Base-by-base conservation (phyloP, 2,113 vertebrate species). In the Sinocyclocheilus rhinocerous region DNA sequence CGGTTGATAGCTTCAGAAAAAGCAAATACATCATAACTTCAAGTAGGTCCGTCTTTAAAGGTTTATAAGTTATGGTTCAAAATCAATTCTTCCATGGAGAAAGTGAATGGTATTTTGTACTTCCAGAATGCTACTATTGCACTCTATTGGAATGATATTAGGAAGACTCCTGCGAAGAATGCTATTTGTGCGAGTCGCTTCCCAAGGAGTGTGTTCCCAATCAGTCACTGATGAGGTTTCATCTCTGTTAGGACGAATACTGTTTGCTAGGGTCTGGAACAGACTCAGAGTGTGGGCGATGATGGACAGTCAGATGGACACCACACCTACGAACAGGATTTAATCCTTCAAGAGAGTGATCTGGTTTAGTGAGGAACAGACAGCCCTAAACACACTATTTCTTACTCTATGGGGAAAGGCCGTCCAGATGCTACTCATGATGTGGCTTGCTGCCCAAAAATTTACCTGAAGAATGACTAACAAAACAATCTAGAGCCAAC, bases 381-480 rank as follows among this genome's bases (percentile, higher is more conserved):
- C 59, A 24, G 4, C n/a, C 36, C 57, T 26, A 26, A 26, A 81
- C 36, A 65, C 36, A 24, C 29, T 4, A n/a, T 10, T 61, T 0
- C 78, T 45, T 80, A 26, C 36, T 29, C 22, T 18, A 16, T 45
- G 22, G 78, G 59, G 78, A 81, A 42, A 1, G 20, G 18, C 13
- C n/a, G 0, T 29, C 16, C 81, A 87, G 80, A 79, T 63, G 75
- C 67, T 84, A 13, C 61, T 65, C 36, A 42, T 39, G 20, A 87
- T 57, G 50, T 42, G 76, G 36, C 48, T 55, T 26, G 11, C 52
- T 24, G 65, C 33, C 52, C 22, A 59, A 22, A 50, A 36, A 59
- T 78, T 33, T 26, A 72, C 50, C 29, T 10, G 76, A 72, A 84
- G 20, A 70, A 65, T 72, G 65, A 80, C 75, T 61, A 84, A 73